Percentiles rank a stretch among this genome's conserved stretches.
phyloP scores from a whole-genome alignment of 2,797 vertebrate species.

The Fundulus diaphanus region DNA sequence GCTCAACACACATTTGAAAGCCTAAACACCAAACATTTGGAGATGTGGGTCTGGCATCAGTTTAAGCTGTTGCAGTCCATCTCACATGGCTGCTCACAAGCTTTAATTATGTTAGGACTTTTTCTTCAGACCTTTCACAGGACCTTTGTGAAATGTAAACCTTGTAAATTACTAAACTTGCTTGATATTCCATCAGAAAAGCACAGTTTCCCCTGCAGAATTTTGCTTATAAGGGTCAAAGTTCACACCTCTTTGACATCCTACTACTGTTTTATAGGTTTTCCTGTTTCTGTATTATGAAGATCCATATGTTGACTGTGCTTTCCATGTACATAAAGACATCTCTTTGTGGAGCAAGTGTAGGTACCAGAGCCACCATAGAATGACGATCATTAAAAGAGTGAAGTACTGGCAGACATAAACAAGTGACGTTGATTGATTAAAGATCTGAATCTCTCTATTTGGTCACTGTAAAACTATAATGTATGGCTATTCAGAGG shows the following conservation, averaged over 20 bases:
- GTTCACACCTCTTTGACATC: conserved; percentile 69
- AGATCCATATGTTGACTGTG: conserved; percentile 40
- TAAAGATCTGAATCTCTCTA: conserved; percentile 13
- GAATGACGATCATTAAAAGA: conserved; percentile 49
- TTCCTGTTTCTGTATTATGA: conserved; percentile 66
- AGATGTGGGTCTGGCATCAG: neutral
- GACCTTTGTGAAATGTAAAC: conserved; percentile 8
- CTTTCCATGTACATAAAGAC: conserved; percentile 39
- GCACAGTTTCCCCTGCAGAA: conserved; percentile 42
- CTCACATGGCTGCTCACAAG: neutral
- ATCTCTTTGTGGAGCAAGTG: conserved; percentile 56
- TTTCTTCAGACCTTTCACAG: neutral
- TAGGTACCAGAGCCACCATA: conserved; percentile 15
- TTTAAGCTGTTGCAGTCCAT: neutral
- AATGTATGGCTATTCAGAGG: neutral
- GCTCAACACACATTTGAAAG: neutral
- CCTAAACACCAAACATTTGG: neutral
- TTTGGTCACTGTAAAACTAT: conserved; percentile 9
- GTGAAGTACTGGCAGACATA: conserved; percentile 28
- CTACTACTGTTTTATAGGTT: conserved; percentile 66
- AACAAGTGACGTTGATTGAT: neutral
- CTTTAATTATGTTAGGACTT: neutral
- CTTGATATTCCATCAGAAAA: conserved; percentile 14
- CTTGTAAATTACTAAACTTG: neutral
- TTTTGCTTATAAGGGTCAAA: conserved; percentile 49